Conservation (phyloP, 2,888 invertebrate species). For the Leptarthrus brevirostris region DNA sequence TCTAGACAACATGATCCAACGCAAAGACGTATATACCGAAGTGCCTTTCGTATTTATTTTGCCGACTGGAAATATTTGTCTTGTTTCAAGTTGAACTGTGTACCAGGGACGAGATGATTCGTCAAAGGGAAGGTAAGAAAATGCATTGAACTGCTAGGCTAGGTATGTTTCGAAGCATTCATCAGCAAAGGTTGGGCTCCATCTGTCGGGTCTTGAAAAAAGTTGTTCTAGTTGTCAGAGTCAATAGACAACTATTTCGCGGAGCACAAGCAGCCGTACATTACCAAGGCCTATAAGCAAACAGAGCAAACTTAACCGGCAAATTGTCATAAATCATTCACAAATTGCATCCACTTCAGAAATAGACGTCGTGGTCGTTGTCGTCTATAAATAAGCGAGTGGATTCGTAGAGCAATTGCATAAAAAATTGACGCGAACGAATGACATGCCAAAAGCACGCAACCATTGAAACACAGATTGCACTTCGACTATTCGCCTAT, state of each 20-base stretch:
- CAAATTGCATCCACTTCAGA: slow-evolving; percentile 15
- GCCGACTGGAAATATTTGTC: background rate
- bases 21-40: background rate
- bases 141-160: slow-evolving; percentile 12
- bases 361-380: background rate
- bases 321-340: slow-evolving; percentile 16
- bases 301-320: background rate
- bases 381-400: background rate
- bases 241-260: slow-evolving; percentile 27
- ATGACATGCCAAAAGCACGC: background rate
- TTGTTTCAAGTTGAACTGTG: slow-evolving; percentile 7
- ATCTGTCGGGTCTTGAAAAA: background rate
- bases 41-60: slow-evolving; percentile 7
- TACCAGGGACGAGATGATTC: background rate
- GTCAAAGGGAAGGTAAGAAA: slow-evolving; percentile 13
- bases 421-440: slow-evolving; percentile 3
- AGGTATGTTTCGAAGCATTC: background rate
- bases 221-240: background rate
- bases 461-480: background rate
- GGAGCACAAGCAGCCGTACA: background rate
- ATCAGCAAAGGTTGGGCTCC: background rate
- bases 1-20: background rate
- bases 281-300: background rate
- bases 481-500: background rate
- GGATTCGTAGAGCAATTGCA: background rate